Base-by-base conservation (phyloP, 1,140 invertebrate genomes). In the Calosoma granatense region DNA sequence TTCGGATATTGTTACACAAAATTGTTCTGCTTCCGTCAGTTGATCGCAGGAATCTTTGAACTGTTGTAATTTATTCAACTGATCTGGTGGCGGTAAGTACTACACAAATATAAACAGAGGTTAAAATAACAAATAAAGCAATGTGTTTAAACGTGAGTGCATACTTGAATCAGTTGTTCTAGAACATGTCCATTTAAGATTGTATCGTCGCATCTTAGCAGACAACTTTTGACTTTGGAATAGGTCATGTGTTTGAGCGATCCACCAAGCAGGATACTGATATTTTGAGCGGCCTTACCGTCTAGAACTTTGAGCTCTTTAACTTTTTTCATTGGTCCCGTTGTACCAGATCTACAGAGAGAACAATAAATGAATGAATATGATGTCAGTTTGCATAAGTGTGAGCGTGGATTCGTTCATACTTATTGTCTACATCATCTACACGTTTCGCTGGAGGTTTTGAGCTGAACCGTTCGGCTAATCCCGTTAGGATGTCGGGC, bases 301-400 rank as follows among this genome's bases (percentile, higher is more conserved):
- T 98, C 94, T 2, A 98, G 72, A 2, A 97, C 92, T 69, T 89
- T 90, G 0, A 97, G 74, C 70, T 94, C 88, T 73, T 95, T 93
- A 1, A 86, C 84, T 72, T 96, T 96, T 70, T 95, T 97, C 55
- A 81, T 56, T 1, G 83, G 79, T 19, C 78, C 78, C 11, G 75
- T 61, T 20, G 52, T 59, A 11, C 39, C 57, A 12, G 22, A 76
- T 63, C 82, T 85, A 65, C 57, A 72, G 69, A 55, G 58, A 59
- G 20, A 17, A 41, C 43, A 43, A 51, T 54, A 51, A 55, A 53
- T 26, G 15, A 21, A 36, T 20, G 56, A 15, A 52, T 53, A 54
- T 51, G 23, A 52, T 56, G 17, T 56, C 20, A 3, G 17, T 6
- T 54, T 6, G 53, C 30, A 43, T n/a, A n/a, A n/a, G n/a, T n/a